Evolutionary conservation across 2,888 invertebrate species (phyloP).

Genomic region (Amphipyra berbera): DNA sequence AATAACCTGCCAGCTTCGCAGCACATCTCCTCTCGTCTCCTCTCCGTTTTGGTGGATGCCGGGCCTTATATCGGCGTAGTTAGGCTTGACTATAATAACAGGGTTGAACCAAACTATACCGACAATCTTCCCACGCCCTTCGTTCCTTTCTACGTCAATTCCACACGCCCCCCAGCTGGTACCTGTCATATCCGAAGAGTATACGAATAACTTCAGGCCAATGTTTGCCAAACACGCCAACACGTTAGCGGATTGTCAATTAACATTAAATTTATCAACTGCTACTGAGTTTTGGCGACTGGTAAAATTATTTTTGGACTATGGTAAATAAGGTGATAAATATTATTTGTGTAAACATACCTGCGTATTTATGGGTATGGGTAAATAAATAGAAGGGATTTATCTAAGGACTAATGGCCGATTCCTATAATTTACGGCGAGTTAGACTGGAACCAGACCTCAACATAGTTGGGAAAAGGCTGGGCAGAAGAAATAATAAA

Average conservation of each 20-base stretch:
- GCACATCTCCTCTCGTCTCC: too few relatives aligned
- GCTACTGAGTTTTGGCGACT: constrained; percentile 40
- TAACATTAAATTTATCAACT: constrained; percentile 52
- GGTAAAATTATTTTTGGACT: constrained; percentile 19
- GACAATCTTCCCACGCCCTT: constrained; percentile 1
- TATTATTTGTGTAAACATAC: constrained; percentile 29
- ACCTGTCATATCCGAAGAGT: constrained; percentile 28
- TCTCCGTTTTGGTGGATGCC: too few relatives aligned
- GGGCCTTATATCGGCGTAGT: too few relatives aligned
- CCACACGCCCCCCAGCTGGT: constrained; percentile 37
- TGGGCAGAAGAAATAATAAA: too few relatives aligned
- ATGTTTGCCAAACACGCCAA: constrained; percentile 66
- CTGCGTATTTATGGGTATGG: constrained; percentile 18
- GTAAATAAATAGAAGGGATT: constrained; percentile 9
- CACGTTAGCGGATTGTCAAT: constrained; percentile 50
- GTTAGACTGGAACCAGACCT: too few relatives aligned
- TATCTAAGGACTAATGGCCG: constrained; percentile 19
- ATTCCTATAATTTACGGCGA: too few relatives aligned
- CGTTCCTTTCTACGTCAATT: background rate
- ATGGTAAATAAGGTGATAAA: constrained; percentile 30
- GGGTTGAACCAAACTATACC: background rate
- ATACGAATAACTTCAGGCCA: constrained; percentile 49
- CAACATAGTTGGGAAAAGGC: too few relatives aligned
- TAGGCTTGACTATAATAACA: too few relatives aligned
- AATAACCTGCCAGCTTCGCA: too few relatives aligned